Conservation (phyloP, 2,113 vertebrate species). For the Arothron firmamentum region DNA sequence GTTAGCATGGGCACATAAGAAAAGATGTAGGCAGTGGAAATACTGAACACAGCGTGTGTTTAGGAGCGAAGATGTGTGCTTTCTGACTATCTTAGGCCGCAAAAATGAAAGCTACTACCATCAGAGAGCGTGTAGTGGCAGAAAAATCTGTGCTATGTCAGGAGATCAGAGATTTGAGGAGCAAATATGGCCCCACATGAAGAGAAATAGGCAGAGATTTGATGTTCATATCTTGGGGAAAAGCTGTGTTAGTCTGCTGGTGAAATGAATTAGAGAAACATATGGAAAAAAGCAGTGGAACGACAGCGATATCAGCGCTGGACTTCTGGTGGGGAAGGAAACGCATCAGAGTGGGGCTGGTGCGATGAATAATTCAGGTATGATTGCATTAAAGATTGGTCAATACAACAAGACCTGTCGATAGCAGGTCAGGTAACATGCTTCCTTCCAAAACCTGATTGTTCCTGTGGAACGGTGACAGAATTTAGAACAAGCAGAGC, state of each 20-base stretch:
- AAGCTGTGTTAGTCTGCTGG: constrained; percentile 20
- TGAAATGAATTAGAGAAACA: constrained; percentile 15
- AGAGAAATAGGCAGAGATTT: constrained; percentile 10
- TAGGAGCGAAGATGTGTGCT: constrained; percentile 9
- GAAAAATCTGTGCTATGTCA: constrained; percentile 32
- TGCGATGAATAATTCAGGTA: constrained; percentile 58
- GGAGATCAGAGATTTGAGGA: constrained; percentile 24
- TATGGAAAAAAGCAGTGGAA: constrained; percentile 1
- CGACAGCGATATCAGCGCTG: constrained; percentile 11
- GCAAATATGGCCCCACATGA: constrained; percentile 16
- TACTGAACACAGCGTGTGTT: constrained; percentile 26
- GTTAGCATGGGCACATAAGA: constrained; percentile 56
- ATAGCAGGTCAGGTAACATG: constrained; percentile 30
- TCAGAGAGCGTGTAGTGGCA: constrained; percentile 4
- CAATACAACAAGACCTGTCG: constrained; percentile 34
- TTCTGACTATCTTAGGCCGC: constrained; percentile 9
- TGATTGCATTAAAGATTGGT: constrained; percentile 46
- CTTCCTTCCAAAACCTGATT: constrained; percentile 8
- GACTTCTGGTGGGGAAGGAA: constrained; percentile 21
- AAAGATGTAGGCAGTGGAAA: constrained; percentile 39
- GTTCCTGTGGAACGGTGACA: constrained; percentile 13
- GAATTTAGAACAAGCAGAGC: not conserved
- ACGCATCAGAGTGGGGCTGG: constrained; percentile 22
- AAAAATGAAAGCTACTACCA: constrained; percentile 20
- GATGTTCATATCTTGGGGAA: constrained; percentile 19